Evolutionary conservation across 2,888 invertebrate species (phyloP).

Genomic region (Tachina fera): DNA sequence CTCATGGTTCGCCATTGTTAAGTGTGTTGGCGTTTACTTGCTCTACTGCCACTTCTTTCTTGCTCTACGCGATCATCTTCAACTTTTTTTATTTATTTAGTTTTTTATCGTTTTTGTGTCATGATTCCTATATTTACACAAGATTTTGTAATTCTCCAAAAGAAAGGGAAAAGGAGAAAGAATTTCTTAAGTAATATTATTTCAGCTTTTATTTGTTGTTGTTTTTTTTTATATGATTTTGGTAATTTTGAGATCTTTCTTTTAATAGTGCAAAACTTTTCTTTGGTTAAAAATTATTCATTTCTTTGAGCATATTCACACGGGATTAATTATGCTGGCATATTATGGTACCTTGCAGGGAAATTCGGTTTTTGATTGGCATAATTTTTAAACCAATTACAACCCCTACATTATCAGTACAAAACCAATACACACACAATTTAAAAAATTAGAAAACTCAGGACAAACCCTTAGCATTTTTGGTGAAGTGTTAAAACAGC

Average conservation of each 20-base stretch:
- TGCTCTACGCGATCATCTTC: neutral
- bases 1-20: neutral
- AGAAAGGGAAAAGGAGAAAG: constrained; percentile 52
- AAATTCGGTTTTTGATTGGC: too few relatives aligned
- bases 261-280: constrained; percentile 1
- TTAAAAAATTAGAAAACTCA: too few relatives aligned
- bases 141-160: constrained; percentile 59
- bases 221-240: neutral
- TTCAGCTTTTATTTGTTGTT: constrained; percentile 1
- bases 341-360: too few relatives aligned
- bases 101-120: neutral
- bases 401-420: too few relatives aligned
- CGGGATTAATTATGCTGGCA: too few relatives aligned
- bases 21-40: neutral
- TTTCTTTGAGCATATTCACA: constrained; percentile 3
- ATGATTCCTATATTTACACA: constrained; percentile 48
- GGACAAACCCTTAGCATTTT: too few relatives aligned
- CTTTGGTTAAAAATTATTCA: constrained; percentile 35
- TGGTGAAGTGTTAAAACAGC: too few relatives aligned
- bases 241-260: constrained; percentile 2
- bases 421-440: too few relatives aligned
- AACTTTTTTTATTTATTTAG: neutral
- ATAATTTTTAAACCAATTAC: too few relatives aligned
- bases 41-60: neutral
- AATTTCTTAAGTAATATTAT: constrained; percentile 62